Percentiles rank a stretch among this genome's conserved stretches.
Evolutionary conservation across 2,797 vertebrate species (phyloP).

Genomic region (Anomalospiza imberbis): DNA sequence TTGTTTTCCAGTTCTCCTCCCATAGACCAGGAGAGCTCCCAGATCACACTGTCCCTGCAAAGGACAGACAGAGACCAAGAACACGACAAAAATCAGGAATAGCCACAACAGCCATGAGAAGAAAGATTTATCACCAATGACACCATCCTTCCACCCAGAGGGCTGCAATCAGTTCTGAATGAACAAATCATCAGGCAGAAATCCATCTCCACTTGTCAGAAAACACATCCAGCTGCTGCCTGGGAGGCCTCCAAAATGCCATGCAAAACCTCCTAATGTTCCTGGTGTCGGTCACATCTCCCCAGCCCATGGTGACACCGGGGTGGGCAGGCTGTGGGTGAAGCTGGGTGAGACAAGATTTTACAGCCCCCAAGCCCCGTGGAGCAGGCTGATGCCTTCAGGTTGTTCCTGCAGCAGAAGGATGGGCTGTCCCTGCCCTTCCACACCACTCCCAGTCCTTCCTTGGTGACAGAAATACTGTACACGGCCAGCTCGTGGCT

Average conservation of each 20-base stretch:
- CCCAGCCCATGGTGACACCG: rapidly evolving
- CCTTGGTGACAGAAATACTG: neutral
- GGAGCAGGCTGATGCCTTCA: neutral
- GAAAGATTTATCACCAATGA: neutral
- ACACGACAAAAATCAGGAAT: neutral
- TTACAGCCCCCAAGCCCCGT: neutral
- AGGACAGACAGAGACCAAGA: neutral
- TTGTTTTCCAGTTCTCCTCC: neutral
- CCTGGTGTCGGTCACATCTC: rapidly evolving
- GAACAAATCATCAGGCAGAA: neutral
- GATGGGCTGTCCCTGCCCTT: neutral
- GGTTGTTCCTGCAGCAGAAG: neutral
- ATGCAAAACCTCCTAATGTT: neutral
- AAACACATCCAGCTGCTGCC: neutral
- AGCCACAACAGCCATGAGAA: neutral
- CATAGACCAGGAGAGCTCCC: neutral
- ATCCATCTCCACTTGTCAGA: neutral
- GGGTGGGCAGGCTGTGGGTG: neutral
- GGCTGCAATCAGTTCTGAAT: neutral
- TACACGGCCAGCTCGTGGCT: neutral
- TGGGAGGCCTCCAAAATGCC: neutral
- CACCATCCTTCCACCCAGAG: neutral
- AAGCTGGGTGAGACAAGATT: neutral
- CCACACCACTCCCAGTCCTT: neutral
- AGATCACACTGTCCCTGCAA: neutral